These are phyloP conservation scores for Peromyscus aztecus DNA, from an alignment of 2,797 vertebrate species.

Conservation along the genomic window DNA sequence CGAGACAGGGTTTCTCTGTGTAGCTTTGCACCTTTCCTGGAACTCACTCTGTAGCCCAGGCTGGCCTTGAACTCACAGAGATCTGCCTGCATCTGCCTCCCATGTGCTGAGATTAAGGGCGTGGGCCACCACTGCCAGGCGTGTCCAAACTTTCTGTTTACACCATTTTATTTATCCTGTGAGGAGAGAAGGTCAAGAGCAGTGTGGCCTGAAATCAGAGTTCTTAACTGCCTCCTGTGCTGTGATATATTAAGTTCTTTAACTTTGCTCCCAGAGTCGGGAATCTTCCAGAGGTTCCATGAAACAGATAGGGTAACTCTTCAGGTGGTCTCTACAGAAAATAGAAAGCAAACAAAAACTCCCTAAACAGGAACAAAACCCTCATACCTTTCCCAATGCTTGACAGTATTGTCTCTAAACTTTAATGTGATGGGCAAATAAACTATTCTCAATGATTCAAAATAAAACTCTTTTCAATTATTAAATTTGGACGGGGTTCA, in stretches of 20 bases:
- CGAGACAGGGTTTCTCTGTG: no score
- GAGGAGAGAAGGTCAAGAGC: neutral
- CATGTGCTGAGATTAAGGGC: no score
- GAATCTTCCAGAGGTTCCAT: neutral
- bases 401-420: neutral
- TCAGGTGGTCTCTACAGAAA: neutral
- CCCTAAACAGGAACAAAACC: neutral
- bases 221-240: neutral
- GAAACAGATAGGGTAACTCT: neutral
- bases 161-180: neutral
- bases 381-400: neutral
- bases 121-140: no score
- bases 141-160: rapidly evolving
- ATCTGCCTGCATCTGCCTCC: no score
- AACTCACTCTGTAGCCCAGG: no score
- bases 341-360: neutral
- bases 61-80: no score
- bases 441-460: neutral
- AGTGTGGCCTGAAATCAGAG: neutral
- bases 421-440: neutral
- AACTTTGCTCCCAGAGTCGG: neutral
- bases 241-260: neutral
- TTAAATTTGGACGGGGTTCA: neutral
- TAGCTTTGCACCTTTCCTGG: no score
- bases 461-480: conserved; percentile 68